Evolutionary conservation across 2,797 vertebrate genomes (phyloP), one percentile per base, ranked within the genome.

Genomic region (Manis javanica): DNA sequence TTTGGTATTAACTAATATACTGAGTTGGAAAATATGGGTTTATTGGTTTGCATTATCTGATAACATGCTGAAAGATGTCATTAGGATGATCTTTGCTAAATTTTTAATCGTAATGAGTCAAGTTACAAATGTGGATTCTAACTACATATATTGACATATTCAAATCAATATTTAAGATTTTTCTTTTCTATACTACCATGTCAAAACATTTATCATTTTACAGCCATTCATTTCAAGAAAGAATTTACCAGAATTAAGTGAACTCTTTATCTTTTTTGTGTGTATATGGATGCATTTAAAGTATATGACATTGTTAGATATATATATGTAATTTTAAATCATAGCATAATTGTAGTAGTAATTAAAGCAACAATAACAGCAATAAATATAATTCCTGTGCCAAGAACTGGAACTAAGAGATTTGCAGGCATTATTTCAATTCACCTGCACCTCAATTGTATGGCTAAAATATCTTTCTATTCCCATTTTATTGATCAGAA

Each of bases 1-100:
- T 95, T 72, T 79, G 39, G 71, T 90, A 92, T 85, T 93, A 96
- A 19, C 11, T 95, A 88, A 72, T 63, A 86, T 16, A 8, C 29
- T 84, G 34, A 96, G 29, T 90, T 29, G 37, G 8, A 79, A 79
- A 83, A 64, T 49, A 79, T 23, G 21, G 15, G 23, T 87, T 89
- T 69, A 77, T 78, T 90, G 2, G 2, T 81, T 96, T 82, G 93
- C 49, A 57, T 90, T 57, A 46, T 74, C 93, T 90, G n/a, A 77
- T 91, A 93, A 42, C 63, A 74, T 82, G 14, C 24, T 95, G 13
- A 72, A 89, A 77, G 49, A 31, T 19, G 13, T n/a, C 49, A 86
- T 46, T 85, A 74, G 12, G 21, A 77, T 89, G 37, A 31, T 84
- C 9, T 37, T 64, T 63, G 74, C 21, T 89, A n/a, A 46, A 37